Evolutionary conservation across 2,797 vertebrate species (phyloP), one percentile per base, ranked within the genome.

Genomic region (Mus spretus): DNA sequence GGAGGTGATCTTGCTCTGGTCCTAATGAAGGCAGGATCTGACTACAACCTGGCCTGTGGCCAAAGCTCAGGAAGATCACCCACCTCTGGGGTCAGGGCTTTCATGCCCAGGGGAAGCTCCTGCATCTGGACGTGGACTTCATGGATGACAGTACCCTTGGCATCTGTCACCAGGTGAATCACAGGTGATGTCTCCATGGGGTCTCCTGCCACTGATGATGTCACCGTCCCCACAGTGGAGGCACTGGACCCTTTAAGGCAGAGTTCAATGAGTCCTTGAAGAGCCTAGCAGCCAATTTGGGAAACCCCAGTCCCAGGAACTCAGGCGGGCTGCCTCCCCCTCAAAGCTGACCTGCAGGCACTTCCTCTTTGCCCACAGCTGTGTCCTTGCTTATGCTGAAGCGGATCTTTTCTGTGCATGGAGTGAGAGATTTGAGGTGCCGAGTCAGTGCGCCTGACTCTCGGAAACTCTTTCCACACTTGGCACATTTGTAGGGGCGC

Each of bases 381-480:
- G 99, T 98, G 87, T 99, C 99, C 98, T 99, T 99, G 98, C 99
- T 99, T 98, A 99, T 96, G 90, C 99, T 99, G 96, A 99, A 99
- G 78, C 99, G 99, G 61, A 99, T 99, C 98, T 99, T 99, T 97
- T 99, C 99, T 0, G 99, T 99, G 98, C 99, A 99, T 0, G 99
- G 99, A 0, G 99, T 99, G 94, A 99, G 98, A 47, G 99, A 99
- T 97, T 99, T 99, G 81, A 99, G 99, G 96, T 99, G 99, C 98
- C 99, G 98, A 26, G 99, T 99, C 97, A 99, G 98, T 4, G 99
- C 99, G 0, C 99, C 99, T 0, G 99, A 99, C 97, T 99, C 99
- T 94, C 99, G 99, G 98, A 99, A 99, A 90, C 99, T 99, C 97
- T 99, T 99, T 82, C 99, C 99, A 97, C 99, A 99, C 74, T 99